A percentile compares a stretch with the other conserved stretches of the same genome.
These are phyloP conservation scores for Chaenodraco wilsoni DNA, from an alignment of 2,797 vertebrate species.

Conservation along the genomic window DNA sequence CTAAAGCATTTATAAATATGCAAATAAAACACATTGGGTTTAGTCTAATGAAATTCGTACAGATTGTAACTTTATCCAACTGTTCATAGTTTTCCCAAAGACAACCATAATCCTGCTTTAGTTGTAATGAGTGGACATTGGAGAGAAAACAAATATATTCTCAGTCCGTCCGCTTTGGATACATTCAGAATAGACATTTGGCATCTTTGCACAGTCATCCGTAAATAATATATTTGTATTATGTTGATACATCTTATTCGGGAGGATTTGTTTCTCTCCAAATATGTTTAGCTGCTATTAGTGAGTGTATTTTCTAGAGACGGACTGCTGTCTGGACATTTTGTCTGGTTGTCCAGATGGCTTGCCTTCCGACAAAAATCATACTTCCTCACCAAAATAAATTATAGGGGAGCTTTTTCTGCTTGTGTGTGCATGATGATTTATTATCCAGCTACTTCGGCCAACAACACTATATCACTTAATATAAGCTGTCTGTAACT, in stretches of 20 bases:
- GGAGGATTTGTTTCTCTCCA: background rate
- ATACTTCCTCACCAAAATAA: conserved; percentile 54
- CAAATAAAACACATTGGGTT: background rate
- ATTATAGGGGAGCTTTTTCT: conserved; percentile 44
- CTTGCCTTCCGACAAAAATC: conserved; percentile 55
- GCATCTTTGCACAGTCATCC: background rate
- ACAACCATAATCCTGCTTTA: background rate
- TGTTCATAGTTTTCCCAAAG: background rate
- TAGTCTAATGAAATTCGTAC: background rate
- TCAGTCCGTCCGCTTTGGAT: background rate
- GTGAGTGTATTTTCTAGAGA: background rate
- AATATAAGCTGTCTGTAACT: conserved; percentile 61
- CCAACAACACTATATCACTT: conserved; percentile 48
- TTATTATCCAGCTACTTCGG: conserved; percentile 57
- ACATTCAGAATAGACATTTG: background rate
- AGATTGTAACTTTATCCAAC: background rate
- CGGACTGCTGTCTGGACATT: conserved; percentile 3
- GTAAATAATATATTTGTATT: background rate
- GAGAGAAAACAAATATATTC: background rate
- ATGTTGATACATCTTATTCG: background rate
- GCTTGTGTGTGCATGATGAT: conserved; percentile 56
- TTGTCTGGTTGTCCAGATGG: conserved; percentile 39
- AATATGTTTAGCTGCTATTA: conserved; percentile 1
- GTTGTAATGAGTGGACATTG: background rate
- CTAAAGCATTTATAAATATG: background rate